A percentile compares a stretch with the other conserved stretches of the same genome.
phyloP scores from a whole-genome alignment of 1,140 invertebrate species.

The Spodoptera frugiperda region DNA sequence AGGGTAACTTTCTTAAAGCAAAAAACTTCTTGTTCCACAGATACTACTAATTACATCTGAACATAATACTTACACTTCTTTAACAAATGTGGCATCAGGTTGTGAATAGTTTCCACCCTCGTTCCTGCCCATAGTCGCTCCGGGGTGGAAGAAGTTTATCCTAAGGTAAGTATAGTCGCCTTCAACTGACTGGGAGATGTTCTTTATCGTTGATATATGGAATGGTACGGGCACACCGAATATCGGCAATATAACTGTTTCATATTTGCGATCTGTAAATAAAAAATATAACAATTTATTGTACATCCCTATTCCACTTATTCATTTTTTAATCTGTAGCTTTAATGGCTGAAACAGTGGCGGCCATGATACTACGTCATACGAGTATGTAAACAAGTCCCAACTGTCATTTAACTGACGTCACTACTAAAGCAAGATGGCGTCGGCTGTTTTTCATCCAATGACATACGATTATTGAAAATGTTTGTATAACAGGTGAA shows the following conservation, averaged over 20 bases:
- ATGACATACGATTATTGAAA: background rate
- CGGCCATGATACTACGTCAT: too few relatives aligned
- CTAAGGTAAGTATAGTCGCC: conserved; percentile 99
- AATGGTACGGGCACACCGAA: conserved; percentile 98
- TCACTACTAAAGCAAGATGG: too few relatives aligned
- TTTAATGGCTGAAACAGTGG: too few relatives aligned
- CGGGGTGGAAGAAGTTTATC: conserved; percentile 99
- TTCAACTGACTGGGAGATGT: conserved; percentile 99
- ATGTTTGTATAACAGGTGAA: background rate
- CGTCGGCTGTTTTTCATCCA: background rate
- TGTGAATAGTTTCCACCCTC: conserved; percentile 96
- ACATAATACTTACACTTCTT: conserved; percentile 94
- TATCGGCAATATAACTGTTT: conserved; percentile 98
- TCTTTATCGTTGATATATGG: conserved; percentile 99
- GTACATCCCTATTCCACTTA: too few relatives aligned
- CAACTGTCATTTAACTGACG: too few relatives aligned
- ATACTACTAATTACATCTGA: background rate
- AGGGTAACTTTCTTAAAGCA: background rate
- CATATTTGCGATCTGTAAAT: conserved; percentile 96
- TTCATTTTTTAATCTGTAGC: too few relatives aligned
- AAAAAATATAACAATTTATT: conserved; percentile 40
- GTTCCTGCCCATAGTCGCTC: conserved; percentile 96
- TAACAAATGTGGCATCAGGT: conserved; percentile 98
- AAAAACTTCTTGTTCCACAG: too few relatives aligned
- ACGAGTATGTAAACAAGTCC: too few relatives aligned